Percentiles rank a stretch among this genome's conserved stretches.
phyloP scores from a whole-genome alignment of 92 coral and sea anemone species.

The Palythoa grandiflora region DNA sequence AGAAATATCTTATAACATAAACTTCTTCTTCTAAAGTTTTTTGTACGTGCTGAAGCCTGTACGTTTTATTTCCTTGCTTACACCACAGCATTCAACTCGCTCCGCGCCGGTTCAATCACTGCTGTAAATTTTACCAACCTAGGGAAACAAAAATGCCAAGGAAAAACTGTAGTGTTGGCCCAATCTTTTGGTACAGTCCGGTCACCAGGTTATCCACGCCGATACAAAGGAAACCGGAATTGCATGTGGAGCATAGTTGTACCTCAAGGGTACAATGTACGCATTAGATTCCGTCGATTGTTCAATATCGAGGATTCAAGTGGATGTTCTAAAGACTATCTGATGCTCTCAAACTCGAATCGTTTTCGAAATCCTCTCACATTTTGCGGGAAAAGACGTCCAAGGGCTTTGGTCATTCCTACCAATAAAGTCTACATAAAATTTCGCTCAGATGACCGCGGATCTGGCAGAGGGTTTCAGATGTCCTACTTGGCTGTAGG shows the following conservation, averaged over 20 bases:
- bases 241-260: conserved; percentile 92
- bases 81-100: conserved; percentile 21
- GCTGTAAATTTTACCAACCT: conserved; percentile 50
- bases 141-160: conserved; percentile 66
- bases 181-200: conserved; percentile 79
- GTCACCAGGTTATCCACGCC: conserved; percentile 91
- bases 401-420: conserved; percentile 74
- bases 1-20: background rate
- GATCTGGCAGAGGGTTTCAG: conserved; percentile 85
- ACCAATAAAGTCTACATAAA: conserved; percentile 86
- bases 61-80: conserved; percentile 1
- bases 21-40: background rate
- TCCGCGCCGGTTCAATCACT: conserved; percentile 39
- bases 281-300: conserved; percentile 85
- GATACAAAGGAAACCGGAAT: conserved; percentile 69
- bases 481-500: conserved; percentile 85
- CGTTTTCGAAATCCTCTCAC: conserved; percentile 73
- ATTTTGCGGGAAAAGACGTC: conserved; percentile 82
- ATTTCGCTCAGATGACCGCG: conserved; percentile 78
- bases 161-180: conserved; percentile 70
- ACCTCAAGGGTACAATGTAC: conserved; percentile 89
- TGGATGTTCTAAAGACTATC: conserved; percentile 81
- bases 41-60: background rate
- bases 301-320: conserved; percentile 84
- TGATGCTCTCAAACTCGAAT: conserved; percentile 84